Conservation (phyloP, 2,797 vertebrate species). For the Aplochiton taeniatus region DNA sequence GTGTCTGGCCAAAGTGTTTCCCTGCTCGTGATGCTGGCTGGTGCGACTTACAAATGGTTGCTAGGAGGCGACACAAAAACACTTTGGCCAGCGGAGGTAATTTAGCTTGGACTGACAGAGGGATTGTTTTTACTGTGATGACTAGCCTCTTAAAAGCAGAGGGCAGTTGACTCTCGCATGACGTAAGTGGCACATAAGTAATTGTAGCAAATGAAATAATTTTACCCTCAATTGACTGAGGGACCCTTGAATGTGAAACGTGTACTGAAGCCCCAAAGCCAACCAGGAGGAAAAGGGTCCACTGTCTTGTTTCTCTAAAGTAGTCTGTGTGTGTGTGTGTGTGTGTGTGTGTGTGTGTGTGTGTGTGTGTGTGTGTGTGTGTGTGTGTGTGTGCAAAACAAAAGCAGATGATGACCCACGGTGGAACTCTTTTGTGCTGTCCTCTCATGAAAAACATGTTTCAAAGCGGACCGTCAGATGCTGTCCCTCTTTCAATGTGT, state of each 20-base stretch:
- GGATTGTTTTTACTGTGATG: slow-evolving; percentile 57
- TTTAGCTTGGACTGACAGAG: slow-evolving; percentile 52
- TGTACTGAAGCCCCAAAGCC: slow-evolving; percentile 23
- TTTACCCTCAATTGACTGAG: slow-evolving; percentile 53
- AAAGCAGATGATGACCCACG: no score
- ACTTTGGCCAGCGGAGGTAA: slow-evolving; percentile 46
- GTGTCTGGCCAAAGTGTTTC: slow-evolving; percentile 13
- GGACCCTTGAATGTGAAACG: slow-evolving; percentile 39
- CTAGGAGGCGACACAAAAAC: slow-evolving; percentile 53
- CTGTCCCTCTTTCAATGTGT: no score
- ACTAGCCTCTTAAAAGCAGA: slow-evolving; percentile 54
- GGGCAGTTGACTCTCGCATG: slow-evolving; percentile 50
- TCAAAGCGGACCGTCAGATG: no score
- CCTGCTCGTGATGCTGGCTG: slow-evolving; percentile 29
- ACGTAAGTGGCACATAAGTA: slow-evolving; percentile 54
- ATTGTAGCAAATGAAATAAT: slow-evolving; percentile 53
- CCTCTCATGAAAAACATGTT: no score
- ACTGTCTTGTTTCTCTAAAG: slow-evolving; percentile 21
- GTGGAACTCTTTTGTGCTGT: no score
- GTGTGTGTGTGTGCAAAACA: slow-evolving; percentile 3
- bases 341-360: slow-evolving; percentile 8
- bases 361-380: not conserved
- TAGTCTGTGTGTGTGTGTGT: slow-evolving; percentile 8
- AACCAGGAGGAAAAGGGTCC: slow-evolving; percentile 28
- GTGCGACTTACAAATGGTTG: slow-evolving; percentile 53